Evolutionary conservation across 2,113 vertebrate species (phyloP).

Genomic region (Nannobrachium achirus): DNA sequence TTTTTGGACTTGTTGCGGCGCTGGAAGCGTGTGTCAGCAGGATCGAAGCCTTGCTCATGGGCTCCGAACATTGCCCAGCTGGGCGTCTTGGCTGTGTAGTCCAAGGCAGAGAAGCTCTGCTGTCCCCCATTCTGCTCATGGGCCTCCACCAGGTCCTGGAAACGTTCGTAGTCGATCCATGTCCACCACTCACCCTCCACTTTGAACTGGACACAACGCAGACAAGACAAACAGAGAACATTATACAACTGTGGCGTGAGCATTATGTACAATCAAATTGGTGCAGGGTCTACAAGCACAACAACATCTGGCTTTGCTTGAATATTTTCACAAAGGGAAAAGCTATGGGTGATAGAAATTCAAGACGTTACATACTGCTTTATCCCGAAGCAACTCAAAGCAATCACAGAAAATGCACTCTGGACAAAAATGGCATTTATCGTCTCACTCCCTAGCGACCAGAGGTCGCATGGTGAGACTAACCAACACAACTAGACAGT

Average conservation of each 20-base stretch:
- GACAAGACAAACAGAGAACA: neutral
- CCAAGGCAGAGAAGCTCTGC: conserved; percentile 81
- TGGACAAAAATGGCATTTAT: neutral
- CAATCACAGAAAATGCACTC: neutral
- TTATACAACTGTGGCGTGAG: no score
- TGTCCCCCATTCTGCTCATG: conserved; percentile 74
- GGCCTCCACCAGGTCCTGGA: conserved; percentile 84
- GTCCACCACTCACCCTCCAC: conserved; percentile 88
- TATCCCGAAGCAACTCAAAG: no score
- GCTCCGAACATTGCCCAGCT: conserved; percentile 90
- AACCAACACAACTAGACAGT: no score
- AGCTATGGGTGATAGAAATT: no score
- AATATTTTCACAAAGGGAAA: no score
- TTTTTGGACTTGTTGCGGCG: conserved; percentile 87
- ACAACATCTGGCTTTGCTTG: neutral
- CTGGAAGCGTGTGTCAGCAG: conserved; percentile 85
- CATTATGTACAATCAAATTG: no score
- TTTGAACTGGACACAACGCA: conserved; percentile 85
- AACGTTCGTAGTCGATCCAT: conserved; percentile 91
- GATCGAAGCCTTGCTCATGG: conserved; percentile 88
- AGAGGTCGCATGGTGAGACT: no score
- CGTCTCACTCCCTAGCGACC: no score
- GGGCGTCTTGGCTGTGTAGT: conserved; percentile 88
- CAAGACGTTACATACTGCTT: no score
- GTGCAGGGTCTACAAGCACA: neutral